A percentile compares a stretch with the other conserved stretches of the same genome.
phyloP scores from a whole-genome alignment of 64 coral and sea anemone genomes.

The Stichodactyla helianthus region DNA sequence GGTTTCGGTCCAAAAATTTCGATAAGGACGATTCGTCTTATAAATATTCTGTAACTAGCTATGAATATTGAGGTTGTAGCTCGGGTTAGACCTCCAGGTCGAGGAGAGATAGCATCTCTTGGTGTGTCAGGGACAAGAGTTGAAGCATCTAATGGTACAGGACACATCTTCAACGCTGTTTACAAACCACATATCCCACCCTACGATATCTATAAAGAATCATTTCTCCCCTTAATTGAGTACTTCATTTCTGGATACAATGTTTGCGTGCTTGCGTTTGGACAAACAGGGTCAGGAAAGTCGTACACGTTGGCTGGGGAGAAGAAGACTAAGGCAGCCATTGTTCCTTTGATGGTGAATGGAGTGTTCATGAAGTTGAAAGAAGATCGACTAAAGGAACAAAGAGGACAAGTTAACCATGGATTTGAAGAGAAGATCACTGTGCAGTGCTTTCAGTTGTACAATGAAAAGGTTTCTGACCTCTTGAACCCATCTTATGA shows the following conservation, averaged over 20 bases:
- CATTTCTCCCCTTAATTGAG: conserved; percentile 62
- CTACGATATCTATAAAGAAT: conserved; percentile 72
- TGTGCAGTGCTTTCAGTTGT: conserved; percentile 67
- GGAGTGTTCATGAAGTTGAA: conserved; percentile 57
- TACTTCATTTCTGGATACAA: conserved; percentile 74
- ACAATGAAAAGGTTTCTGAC: conserved; percentile 73
- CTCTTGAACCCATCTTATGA: conserved; percentile 55
- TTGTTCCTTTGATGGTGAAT: conserved; percentile 70
- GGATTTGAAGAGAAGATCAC: conserved; percentile 21
- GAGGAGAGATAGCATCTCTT: conserved; percentile 51
- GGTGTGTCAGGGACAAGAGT: conserved; percentile 75
- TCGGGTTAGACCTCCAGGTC: conserved; percentile 61
- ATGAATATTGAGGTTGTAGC: conserved; percentile 90
- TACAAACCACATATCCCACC: conserved; percentile 46
- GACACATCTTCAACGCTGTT: conserved; percentile 58
- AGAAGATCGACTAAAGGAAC: conserved; percentile 11
- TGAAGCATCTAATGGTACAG: conserved; percentile 55
- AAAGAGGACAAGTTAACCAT: conserved; percentile 50
- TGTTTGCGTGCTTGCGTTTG: conserved; percentile 65
- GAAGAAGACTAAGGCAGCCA: conserved; percentile 70
- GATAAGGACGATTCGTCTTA: not conserved
- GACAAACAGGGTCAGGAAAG: conserved; percentile 78
- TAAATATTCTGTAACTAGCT: not conserved
- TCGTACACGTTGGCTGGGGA: conserved; percentile 74
- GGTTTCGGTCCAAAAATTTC: not conserved